Evolutionary conservation across 2,888 invertebrate genomes (phyloP).

Genomic region (Melanchra persicariae): DNA sequence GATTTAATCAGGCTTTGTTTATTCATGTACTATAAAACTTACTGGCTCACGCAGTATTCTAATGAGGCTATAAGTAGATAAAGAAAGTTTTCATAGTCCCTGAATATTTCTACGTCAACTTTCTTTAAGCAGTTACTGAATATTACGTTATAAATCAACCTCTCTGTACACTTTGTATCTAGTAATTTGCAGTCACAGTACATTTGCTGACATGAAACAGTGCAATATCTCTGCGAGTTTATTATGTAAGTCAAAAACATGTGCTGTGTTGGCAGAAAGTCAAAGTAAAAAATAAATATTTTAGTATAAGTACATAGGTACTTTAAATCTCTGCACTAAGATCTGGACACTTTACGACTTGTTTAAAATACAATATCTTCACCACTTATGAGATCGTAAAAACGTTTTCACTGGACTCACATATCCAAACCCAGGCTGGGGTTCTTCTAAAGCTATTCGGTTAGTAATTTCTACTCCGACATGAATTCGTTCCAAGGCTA

Average conservation of each 20-base stretch:
- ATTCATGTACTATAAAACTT: slow-evolving; percentile 56
- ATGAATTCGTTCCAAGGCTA: slow-evolving; percentile 36
- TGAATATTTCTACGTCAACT: slow-evolving; percentile 45
- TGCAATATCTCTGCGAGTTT: slow-evolving; percentile 67
- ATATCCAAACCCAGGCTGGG: not conserved
- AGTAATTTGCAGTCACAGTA: slow-evolving; percentile 62
- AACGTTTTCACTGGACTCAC: slow-evolving; percentile 3
- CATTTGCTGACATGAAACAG: slow-evolving; percentile 57
- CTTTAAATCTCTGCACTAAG: slow-evolving; percentile 30
- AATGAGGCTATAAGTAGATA: slow-evolving; percentile 39
- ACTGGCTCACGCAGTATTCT: slow-evolving; percentile 50
- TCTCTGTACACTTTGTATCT: slow-evolving; percentile 56
- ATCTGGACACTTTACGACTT: slow-evolving; percentile 32
- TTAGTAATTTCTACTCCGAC: slow-evolving; percentile 19
- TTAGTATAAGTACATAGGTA: slow-evolving; percentile 6
- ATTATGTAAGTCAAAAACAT: slow-evolving; percentile 72
- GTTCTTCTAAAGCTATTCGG: slow-evolving; percentile 1
- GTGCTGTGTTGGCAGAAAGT: slow-evolving; percentile 81
- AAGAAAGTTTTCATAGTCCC: slow-evolving; percentile 20
- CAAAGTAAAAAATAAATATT: slow-evolving; percentile 67
- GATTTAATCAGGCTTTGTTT: slow-evolving; percentile 74
- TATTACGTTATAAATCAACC: slow-evolving; percentile 56
- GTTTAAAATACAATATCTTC: slow-evolving; percentile 21
- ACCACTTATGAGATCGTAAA: slow-evolving; percentile 34
- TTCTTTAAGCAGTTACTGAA: slow-evolving; percentile 39